Evolutionary conservation across 2,113 vertebrate genomes (phyloP).

Genomic region (Thamnaconus septentrionalis): DNA sequence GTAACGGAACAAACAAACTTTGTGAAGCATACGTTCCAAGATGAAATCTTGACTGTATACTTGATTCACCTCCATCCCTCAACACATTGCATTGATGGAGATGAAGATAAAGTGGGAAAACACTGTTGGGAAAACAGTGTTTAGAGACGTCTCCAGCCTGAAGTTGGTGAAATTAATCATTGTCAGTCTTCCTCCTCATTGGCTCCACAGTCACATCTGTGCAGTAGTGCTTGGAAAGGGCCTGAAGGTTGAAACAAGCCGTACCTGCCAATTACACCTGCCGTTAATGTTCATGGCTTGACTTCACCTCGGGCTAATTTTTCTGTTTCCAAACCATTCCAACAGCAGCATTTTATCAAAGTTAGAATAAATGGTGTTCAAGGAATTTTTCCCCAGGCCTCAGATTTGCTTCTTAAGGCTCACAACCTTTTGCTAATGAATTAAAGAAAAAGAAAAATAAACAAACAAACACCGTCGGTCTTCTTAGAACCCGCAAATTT

Average conservation of each 20-base stretch:
- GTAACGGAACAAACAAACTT: too few relatives aligned
- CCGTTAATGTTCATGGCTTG: slow-evolving; percentile 5
- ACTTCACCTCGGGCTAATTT: slow-evolving; percentile 25
- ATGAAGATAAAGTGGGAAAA: too few relatives aligned
- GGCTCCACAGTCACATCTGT: slow-evolving; percentile 16
- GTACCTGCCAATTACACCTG: slow-evolving; percentile 22
- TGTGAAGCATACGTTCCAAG: too few relatives aligned
- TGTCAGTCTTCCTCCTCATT: not conserved
- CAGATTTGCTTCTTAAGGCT: not conserved
- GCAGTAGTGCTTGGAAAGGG: slow-evolving; percentile 10
- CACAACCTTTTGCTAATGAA: not conserved
- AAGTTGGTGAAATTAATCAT: too few relatives aligned
- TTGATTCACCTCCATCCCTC: too few relatives aligned
- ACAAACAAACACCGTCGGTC: not conserved
- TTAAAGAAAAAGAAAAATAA: not conserved
- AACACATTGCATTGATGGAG: too few relatives aligned
- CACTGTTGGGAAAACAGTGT: too few relatives aligned
- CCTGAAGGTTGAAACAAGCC: slow-evolving; percentile 5
- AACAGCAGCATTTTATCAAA: slow-evolving; percentile 5
- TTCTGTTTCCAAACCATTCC: not conserved
- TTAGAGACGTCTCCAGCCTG: too few relatives aligned
- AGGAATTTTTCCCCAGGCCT: too few relatives aligned
- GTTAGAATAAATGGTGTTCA: not conserved
- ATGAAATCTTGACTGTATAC: too few relatives aligned
- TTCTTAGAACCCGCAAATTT: not conserved